These are phyloP conservation scores for Platysternon megacephalum DNA, from an alignment of 2,113 vertebrate species.

Conservation along the genomic window DNA sequence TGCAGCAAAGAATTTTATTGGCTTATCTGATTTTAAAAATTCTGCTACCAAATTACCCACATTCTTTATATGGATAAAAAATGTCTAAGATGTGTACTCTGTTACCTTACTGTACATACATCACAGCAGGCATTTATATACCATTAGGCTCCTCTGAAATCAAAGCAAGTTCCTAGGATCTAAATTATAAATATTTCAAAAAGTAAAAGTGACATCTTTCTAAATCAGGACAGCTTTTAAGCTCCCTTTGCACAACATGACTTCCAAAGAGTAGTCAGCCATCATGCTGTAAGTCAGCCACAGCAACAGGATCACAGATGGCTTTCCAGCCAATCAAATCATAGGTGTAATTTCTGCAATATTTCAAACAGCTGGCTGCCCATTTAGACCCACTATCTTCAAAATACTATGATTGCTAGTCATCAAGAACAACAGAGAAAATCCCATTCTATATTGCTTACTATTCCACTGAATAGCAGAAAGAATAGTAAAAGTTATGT, in stretches of 20 bases:
- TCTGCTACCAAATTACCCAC: not conserved
- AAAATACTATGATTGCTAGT: not conserved
- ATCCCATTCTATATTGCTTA: not conserved
- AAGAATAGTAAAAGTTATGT: not conserved
- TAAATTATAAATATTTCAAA: conserved; percentile 27
- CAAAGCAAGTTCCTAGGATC: conserved; percentile 7
- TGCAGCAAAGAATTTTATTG: not conserved
- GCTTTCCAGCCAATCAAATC: conserved; percentile 14
- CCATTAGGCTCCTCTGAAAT: not conserved
- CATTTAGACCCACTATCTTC: not conserved
- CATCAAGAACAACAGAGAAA: not conserved
- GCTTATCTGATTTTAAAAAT: not conserved
- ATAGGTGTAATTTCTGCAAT: not conserved
- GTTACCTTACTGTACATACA: not conserved
- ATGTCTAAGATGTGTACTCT: not conserved
- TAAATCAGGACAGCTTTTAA: conserved; percentile 38
- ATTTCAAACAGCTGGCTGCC: not conserved
- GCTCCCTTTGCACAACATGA: conserved; percentile 17
- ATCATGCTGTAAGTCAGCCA: not conserved
- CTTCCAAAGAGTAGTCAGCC: conserved; percentile 2
- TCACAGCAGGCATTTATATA: not conserved
- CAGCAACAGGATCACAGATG: not conserved
- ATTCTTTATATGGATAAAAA: not conserved
- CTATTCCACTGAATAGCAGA: not conserved
- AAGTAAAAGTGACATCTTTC: conserved; percentile 10